A percentile compares a stretch with the other conserved stretches of the same genome.
Conservation (phyloP, 2,888 invertebrate genomes). For the Brachypalpus laphriformis region DNA sequence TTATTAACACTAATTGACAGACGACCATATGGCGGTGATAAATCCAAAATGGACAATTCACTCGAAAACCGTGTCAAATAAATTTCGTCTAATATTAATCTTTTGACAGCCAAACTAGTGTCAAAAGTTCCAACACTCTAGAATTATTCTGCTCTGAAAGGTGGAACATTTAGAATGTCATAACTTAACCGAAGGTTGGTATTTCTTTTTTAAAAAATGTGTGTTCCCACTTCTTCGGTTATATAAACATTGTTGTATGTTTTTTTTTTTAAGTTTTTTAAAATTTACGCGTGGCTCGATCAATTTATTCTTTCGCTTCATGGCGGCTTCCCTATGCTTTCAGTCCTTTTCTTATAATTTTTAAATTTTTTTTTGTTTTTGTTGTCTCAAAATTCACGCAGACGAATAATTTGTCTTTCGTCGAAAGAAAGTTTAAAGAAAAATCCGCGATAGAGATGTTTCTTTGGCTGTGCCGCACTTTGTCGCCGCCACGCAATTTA, state of each 20-base stretch:
- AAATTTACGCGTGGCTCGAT: conserved; percentile 36
- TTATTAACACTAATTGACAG: conserved; percentile 15
- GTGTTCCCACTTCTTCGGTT: background rate
- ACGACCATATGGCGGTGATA: conserved; percentile 18
- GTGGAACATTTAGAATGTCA: background rate
- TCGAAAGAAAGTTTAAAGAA: background rate
- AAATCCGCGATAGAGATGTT: background rate
- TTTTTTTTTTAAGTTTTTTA: background rate
- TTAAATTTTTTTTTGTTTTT: background rate
- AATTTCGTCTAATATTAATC: conserved; percentile 10
- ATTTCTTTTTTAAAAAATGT: background rate
- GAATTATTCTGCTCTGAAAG: background rate
- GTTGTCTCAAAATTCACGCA: background rate
- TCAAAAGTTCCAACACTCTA: background rate
- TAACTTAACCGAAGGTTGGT: background rate
- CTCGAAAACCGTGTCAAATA: conserved; percentile 9
- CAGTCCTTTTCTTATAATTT: background rate
- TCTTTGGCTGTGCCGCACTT: conserved; percentile 5
- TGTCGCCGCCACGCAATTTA: conserved; percentile 32
- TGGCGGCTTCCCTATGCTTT: background rate
- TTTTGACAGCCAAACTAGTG: background rate
- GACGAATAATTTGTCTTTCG: background rate
- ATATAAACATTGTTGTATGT: background rate
- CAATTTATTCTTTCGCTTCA: conserved; percentile 6
- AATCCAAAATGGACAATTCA: conserved; percentile 30